These are phyloP conservation scores for Ophthalmolycus amberensis DNA, from an alignment of 2,113 vertebrate species.

Conservation along the genomic window DNA sequence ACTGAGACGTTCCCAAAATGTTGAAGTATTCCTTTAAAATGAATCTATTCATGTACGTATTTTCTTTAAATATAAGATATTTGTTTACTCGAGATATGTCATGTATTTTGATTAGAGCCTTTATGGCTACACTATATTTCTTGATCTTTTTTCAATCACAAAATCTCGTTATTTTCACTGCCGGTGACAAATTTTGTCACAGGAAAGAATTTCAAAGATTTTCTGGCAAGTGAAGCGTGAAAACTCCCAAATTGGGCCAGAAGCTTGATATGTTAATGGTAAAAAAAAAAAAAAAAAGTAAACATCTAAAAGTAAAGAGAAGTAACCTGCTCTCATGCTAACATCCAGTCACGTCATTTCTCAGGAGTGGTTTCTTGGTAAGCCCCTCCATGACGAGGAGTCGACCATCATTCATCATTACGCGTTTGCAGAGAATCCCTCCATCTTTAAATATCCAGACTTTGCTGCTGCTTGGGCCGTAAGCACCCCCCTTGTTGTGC, in stretches of 20 bases:
- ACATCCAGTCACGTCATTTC: constrained; percentile 40
- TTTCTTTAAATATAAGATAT: neutral
- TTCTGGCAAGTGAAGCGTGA: constrained; percentile 19
- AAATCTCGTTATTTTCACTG: constrained; percentile 49
- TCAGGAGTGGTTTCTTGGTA: constrained; percentile 97
- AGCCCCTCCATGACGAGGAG: constrained; percentile 92
- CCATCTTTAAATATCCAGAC: constrained; percentile 94
- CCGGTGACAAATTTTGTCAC: constrained; percentile 20
- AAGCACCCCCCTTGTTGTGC: constrained; percentile 91
- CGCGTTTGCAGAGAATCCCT: constrained; percentile 95
- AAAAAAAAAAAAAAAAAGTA: neutral
- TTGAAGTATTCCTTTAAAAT: neutral
- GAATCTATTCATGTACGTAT: neutral
- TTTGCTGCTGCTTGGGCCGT: constrained; percentile 95
- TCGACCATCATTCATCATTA: constrained; percentile 99
- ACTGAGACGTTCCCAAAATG: neutral
- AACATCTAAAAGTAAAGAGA: neutral
- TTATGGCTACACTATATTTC: constrained; percentile 29
- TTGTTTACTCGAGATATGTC: constrained; percentile 33
- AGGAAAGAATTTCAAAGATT: constrained; percentile 33
- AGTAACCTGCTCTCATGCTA: constrained; percentile 4
- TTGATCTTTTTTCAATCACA: constrained; percentile 30
- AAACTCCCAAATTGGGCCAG: constrained; percentile 27
- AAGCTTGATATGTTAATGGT: neutral
- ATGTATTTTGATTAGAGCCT: constrained; percentile 12